phyloP scores from a whole-genome alignment of 23 tunicate species.

The Aplidium turbinatum region DNA sequence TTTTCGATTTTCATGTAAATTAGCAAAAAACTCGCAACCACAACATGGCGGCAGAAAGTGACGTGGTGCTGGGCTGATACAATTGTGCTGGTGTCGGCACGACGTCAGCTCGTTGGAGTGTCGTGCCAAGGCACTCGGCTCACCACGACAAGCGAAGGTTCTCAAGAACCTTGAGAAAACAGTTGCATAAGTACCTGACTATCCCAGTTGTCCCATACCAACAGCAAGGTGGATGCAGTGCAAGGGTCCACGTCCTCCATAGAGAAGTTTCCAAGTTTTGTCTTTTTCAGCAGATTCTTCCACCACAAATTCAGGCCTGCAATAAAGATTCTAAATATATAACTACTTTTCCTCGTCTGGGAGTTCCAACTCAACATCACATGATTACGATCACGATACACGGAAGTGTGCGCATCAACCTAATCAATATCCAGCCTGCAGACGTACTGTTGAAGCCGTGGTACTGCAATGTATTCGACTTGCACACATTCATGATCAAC shows the following conservation, averaged over 20 bases:
- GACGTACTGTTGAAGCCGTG: slow-evolving; percentile 6
- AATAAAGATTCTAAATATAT: background rate
- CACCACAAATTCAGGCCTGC: slow-evolving; percentile 1
- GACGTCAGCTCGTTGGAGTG: no score
- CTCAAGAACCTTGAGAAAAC: background rate
- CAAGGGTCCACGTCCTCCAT: background rate
- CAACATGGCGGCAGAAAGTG: no score
- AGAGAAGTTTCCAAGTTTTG: background rate
- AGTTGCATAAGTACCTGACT: slow-evolving; percentile 19
- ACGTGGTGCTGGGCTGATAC: no score
- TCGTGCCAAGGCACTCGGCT: no score
- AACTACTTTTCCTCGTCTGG: no score
- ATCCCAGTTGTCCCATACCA: slow-evolving; percentile 48
- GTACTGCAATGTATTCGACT: background rate
- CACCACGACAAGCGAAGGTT: no score
- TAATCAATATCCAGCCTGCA: no score
- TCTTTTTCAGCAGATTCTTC: background rate
- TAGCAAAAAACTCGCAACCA: background rate
- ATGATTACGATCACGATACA: no score
- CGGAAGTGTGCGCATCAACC: no score
- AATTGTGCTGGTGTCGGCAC: no score
- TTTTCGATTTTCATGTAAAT: background rate
- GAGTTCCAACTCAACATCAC: no score
- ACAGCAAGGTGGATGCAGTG: background rate
- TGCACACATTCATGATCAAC: background rate